A percentile compares a stretch with the other conserved stretches of the same genome.
These are phyloP conservation scores for Phalloptychus januarius DNA, from an alignment of 2,797 vertebrate genomes.

Conservation along the genomic window DNA sequence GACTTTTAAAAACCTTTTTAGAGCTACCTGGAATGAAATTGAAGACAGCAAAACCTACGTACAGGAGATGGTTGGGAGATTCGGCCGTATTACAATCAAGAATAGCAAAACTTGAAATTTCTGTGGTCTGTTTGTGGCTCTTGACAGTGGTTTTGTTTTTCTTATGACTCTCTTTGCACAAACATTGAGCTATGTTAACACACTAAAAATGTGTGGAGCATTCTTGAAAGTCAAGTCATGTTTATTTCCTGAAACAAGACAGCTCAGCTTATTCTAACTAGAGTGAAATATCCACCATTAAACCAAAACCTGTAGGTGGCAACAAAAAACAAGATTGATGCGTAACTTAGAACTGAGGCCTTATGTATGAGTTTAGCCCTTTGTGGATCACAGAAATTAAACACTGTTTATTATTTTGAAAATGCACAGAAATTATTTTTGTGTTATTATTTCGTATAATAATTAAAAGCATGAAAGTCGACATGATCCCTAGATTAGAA, in stretches of 20 bases:
- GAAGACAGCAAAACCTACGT: no score
- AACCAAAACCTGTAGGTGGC: background rate
- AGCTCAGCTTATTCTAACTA: background rate
- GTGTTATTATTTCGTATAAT: background rate
- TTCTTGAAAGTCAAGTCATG: background rate
- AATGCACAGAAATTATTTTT: background rate
- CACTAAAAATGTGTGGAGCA: background rate
- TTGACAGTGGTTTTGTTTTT: no score
- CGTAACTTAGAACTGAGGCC: background rate
- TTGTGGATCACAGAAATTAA: background rate
- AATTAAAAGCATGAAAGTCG: background rate
- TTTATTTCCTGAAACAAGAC: background rate
- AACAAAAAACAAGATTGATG: background rate
- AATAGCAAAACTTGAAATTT: no score
- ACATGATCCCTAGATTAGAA: background rate
- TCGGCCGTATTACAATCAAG: no score
- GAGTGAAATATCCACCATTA: background rate
- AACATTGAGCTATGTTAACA: background rate
- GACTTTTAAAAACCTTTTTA: no score
- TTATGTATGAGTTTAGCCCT: background rate
- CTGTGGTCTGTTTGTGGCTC: no score
- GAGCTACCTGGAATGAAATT: no score
- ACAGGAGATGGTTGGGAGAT: no score
- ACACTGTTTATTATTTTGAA: background rate
- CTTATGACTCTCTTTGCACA: no score